Conservation (phyloP, 2,113 vertebrate genomes). For the Lynx canadensis region DNA sequence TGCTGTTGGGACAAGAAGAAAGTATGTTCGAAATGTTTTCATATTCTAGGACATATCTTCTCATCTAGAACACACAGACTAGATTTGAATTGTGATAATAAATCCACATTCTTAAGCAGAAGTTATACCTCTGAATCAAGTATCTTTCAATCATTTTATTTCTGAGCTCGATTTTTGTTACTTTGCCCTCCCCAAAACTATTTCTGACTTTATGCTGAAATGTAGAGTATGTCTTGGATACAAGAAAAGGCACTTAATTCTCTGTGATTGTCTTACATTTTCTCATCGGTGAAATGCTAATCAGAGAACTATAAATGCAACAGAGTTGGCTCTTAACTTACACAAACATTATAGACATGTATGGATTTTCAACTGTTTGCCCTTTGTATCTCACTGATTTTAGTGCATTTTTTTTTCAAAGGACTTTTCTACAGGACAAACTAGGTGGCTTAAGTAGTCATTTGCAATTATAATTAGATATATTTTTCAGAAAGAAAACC, state of each 20-base stretch:
- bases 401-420: background rate
- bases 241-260: background rate
- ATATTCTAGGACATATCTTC: background rate
- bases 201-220: background rate
- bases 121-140: background rate
- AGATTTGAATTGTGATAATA: background rate
- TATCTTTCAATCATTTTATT: background rate
- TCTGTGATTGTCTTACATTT: background rate
- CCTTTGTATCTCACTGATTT: background rate
- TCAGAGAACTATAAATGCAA: background rate
- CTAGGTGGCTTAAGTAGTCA: background rate
- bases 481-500: background rate
- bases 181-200: background rate
- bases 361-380: background rate
- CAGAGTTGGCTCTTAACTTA: background rate
- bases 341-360: background rate
- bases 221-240: background rate
- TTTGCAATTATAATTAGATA: conserved; percentile 35
- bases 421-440: background rate
- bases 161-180: background rate
- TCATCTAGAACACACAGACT: background rate
- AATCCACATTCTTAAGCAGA: background rate
- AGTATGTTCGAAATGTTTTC: background rate
- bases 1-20: background rate
- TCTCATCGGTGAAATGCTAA: background rate